phyloP scores from a whole-genome alignment of 1,140 invertebrate genomes.

The Littorina saxatilis region DNA sequence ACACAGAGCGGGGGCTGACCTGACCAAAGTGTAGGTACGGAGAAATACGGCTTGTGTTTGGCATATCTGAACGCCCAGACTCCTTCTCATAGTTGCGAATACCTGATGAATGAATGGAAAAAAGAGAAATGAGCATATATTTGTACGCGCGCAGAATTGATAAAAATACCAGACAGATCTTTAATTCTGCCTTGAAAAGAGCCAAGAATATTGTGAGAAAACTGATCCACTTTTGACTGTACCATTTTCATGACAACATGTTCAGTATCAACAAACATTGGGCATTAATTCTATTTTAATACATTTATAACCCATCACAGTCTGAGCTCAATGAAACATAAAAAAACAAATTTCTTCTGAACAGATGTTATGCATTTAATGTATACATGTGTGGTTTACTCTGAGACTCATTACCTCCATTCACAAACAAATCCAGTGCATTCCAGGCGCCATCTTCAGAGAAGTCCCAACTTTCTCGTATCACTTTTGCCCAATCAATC shows the following conservation, averaged over 20 bases:
- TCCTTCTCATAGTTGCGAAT: conserved; percentile 17
- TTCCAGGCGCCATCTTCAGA: conserved; percentile 18
- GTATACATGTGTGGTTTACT: no score
- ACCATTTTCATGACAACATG: no score
- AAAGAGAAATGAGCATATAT: neutral
- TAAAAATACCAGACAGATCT: no score
- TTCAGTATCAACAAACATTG: no score
- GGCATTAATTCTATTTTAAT: no score
- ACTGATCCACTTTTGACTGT: no score
- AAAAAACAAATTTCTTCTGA: no score
- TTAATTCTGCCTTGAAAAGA: no score
- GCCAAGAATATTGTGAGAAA: no score
- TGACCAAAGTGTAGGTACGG: conserved; percentile 24
- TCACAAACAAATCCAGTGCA: conserved; percentile 12
- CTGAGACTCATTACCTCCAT: conserved; percentile 25
- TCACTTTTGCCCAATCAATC: conserved; percentile 22
- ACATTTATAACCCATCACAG: no score
- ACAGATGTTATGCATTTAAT: no score
- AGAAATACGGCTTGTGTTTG: conserved; percentile 9
- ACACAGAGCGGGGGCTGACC: conserved; percentile 8
- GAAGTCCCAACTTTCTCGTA: conserved; percentile 20
- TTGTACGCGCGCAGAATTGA: neutral
- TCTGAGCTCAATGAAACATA: no score
- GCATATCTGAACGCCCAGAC: conserved; percentile 22
- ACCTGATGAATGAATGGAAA: neutral